A percentile compares a stretch with the other conserved stretches of the same genome.
phyloP scores from a whole-genome alignment of 2,113 vertebrate species.

The Xenopus borealis region DNA sequence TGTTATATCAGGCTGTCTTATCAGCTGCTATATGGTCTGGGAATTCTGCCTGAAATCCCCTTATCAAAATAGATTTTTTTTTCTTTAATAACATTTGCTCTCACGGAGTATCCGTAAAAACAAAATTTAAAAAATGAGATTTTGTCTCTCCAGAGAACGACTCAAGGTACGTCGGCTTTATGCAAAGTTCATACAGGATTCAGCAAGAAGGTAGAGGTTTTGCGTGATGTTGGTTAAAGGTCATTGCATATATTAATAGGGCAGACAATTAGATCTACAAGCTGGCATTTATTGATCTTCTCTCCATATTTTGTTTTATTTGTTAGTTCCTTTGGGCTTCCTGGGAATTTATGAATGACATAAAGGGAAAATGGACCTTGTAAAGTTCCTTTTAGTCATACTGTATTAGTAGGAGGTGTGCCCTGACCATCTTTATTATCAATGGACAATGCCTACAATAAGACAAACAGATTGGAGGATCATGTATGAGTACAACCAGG shows the following conservation, averaged over 20 bases:
- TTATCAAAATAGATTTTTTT: conserved; percentile 45
- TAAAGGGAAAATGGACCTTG: too few species aligned
- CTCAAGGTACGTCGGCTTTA: conserved; percentile 52
- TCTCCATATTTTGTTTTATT: not conserved
- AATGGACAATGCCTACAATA: too few species aligned
- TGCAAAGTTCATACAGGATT: conserved; percentile 54
- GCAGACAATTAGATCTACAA: not conserved
- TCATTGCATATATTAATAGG: conserved; percentile 52
- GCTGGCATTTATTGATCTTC: not conserved
- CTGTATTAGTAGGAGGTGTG: too few species aligned
- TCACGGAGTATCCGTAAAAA: conserved; percentile 7
- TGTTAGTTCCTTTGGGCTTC: not conserved
- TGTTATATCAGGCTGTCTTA: conserved; percentile 20
- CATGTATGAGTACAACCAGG: too few species aligned
- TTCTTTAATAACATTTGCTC: conserved; percentile 45
- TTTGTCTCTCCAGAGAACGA: conserved; percentile 46
- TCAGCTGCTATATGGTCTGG: conserved; percentile 18
- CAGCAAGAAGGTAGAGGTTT: conserved; percentile 57
- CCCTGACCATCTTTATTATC: too few species aligned
- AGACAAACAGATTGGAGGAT: too few species aligned
- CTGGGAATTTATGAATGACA: not conserved
- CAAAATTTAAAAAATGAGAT: conserved; percentile 21
- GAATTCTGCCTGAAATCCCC: conserved; percentile 49
- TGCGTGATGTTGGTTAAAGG: conserved; percentile 53
- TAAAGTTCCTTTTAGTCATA: too few species aligned